Evolutionary conservation across 2,888 invertebrate species (phyloP).

Genomic region (Craniophora ligustri): DNA sequence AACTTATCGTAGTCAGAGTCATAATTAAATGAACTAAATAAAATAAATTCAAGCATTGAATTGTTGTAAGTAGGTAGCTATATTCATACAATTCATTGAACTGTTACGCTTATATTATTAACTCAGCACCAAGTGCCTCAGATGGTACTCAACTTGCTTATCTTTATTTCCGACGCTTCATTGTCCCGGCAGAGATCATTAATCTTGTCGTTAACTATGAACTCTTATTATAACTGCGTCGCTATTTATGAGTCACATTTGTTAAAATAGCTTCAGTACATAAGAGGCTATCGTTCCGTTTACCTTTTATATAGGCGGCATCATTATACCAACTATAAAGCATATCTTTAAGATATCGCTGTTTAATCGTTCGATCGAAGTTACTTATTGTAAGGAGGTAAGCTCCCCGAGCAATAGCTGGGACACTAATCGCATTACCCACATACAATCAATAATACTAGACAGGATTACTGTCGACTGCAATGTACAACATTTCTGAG

Average conservation of each 20-base stretch:
- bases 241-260: conserved; percentile 39
- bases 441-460: conserved; percentile 74
- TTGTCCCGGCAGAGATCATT: conserved; percentile 60
- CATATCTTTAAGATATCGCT: conserved; percentile 18
- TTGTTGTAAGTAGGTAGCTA: conserved; percentile 23
- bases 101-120: conserved; percentile 59
- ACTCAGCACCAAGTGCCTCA: conserved; percentile 54
- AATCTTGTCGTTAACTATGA: conserved; percentile 55
- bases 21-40: conserved; percentile 21
- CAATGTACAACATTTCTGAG: conserved; percentile 19
- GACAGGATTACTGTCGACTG: conserved; percentile 58
- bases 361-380: conserved; percentile 45
- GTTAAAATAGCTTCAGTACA: conserved; percentile 16
- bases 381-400: conserved; percentile 57
- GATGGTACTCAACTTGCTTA: conserved; percentile 66
- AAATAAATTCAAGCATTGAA: conserved; percentile 45
- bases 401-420: conserved; percentile 67
- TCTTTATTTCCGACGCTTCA: conserved; percentile 61
- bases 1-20: no score
- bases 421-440: conserved; percentile 78
- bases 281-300: conserved; percentile 1
- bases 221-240: conserved; percentile 41
- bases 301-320: conserved; percentile 9
- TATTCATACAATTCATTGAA: conserved; percentile 39
- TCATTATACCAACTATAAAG: conserved; percentile 11